These are phyloP conservation scores for Chrysina gloriosa DNA, from an alignment of 2,888 invertebrate species.

Conservation along the genomic window DNA sequence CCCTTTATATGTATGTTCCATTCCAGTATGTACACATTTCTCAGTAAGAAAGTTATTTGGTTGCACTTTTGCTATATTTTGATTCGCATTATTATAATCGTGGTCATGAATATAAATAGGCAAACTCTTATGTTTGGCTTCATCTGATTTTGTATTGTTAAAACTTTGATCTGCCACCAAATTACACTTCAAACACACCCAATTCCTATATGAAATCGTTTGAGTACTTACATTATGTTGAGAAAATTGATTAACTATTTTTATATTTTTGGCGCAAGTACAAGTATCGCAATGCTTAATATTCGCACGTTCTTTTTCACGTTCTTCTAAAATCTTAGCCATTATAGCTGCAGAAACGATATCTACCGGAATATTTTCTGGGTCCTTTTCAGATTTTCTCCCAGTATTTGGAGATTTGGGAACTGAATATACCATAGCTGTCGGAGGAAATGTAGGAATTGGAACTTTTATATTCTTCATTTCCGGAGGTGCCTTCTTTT, in stretches of 20 bases:
- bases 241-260: slow-evolving; percentile 68
- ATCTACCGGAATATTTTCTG: slow-evolving; percentile 74
- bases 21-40: slow-evolving; percentile 47
- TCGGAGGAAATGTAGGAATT: slow-evolving; percentile 84
- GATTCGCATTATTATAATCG: slow-evolving; percentile 31
- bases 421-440: slow-evolving; percentile 82
- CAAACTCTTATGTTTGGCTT: slow-evolving; percentile 48
- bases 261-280: slow-evolving; percentile 72
- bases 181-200: slow-evolving; percentile 72
- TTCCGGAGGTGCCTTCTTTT: slow-evolving; percentile 63
- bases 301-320: slow-evolving; percentile 81
- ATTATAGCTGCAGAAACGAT: slow-evolving; percentile 88
- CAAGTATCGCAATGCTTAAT: slow-evolving; percentile 88
- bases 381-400: slow-evolving; percentile 66
- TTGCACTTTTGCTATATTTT: slow-evolving; percentile 57
- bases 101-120: slow-evolving; percentile 51
- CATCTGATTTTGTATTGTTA: slow-evolving; percentile 53
- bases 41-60: slow-evolving; percentile 61
- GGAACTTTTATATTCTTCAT: slow-evolving; percentile 78
- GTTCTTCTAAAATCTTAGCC: slow-evolving; percentile 91
- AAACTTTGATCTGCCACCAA: slow-evolving; percentile 50
- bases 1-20: background rate
- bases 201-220: slow-evolving; percentile 70
- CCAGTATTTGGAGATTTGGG: slow-evolving; percentile 62
- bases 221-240: slow-evolving; percentile 74